Evolutionary conservation across 1,140 invertebrate genomes (phyloP).

Genomic region (Pissodes strobi): DNA sequence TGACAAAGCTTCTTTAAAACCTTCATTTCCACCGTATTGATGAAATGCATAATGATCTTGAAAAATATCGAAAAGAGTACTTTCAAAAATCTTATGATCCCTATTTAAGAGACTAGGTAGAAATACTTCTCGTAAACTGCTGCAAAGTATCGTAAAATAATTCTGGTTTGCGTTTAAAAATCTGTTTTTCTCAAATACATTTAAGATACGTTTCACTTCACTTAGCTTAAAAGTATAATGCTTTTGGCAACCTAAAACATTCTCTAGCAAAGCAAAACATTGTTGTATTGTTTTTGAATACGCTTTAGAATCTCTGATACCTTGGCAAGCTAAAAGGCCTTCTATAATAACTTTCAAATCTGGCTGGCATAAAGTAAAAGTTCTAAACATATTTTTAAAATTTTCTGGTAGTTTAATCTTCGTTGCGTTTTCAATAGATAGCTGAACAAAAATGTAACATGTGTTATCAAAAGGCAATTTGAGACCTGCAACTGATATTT

Average conservation of each 20-base stretch:
- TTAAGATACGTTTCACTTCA: slow-evolving; percentile 31
- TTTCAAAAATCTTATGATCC: slow-evolving; percentile 85
- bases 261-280: slow-evolving; percentile 9
- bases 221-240: slow-evolving; percentile 32
- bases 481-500: slow-evolving; percentile 59
- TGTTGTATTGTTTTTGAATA: slow-evolving; percentile 69
- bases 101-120: slow-evolving; percentile 84
- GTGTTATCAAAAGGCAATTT: not conserved
- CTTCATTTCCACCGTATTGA: not conserved
- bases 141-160: slow-evolving; percentile 18
- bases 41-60: slow-evolving; percentile 59
- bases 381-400: slow-evolving; percentile 85
- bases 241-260: slow-evolving; percentile 9
- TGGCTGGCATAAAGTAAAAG: slow-evolving; percentile 92
- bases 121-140: slow-evolving; percentile 83
- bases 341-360: slow-evolving; percentile 88
- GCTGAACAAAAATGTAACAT: slow-evolving; percentile 53
- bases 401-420: slow-evolving; percentile 81
- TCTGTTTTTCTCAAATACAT: slow-evolving; percentile 23
- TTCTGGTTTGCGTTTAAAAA: slow-evolving; percentile 65
- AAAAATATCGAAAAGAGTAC: slow-evolving; percentile 89
- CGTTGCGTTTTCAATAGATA: not conserved
- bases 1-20: slow-evolving; percentile 55
- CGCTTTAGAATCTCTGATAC: slow-evolving; percentile 76
- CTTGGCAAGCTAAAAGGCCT: slow-evolving; percentile 84